Evolutionary conservation across 2,888 invertebrate species (phyloP).

Genomic region (Xestia sexstrigata): DNA sequence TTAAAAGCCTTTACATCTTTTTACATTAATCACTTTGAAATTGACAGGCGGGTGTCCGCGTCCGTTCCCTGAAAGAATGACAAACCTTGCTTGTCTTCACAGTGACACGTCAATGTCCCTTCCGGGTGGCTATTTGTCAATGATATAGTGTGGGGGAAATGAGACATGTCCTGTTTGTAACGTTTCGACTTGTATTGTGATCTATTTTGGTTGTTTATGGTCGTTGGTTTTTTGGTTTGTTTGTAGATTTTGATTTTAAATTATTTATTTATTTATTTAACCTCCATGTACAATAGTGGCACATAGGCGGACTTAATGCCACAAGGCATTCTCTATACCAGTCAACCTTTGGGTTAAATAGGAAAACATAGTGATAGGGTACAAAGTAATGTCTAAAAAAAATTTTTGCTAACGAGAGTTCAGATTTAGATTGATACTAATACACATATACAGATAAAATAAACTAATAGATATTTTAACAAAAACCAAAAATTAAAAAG

Average conservation of each 20-base stretch:
- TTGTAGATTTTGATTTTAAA: background rate
- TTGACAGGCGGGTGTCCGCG: conserved; percentile 68
- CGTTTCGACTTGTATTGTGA: conserved; percentile 57
- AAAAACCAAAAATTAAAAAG: no score
- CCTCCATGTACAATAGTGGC: no score
- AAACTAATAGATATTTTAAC: no score
- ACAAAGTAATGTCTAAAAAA: no score
- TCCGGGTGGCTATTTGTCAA: conserved; percentile 81
- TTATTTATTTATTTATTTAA: background rate
- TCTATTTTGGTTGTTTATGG: conserved; percentile 27
- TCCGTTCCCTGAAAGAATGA: conserved; percentile 71
- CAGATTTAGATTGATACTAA: no score
- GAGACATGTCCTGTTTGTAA: conserved; percentile 72
- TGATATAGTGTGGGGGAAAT: conserved; percentile 71
- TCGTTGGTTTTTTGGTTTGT: background rate
- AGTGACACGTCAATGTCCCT: conserved; percentile 69
- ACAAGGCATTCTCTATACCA: no score
- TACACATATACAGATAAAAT: no score
- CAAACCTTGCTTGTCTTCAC: conserved; percentile 69
- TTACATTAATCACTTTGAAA: conserved; percentile 80
- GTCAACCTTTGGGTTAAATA: no score
- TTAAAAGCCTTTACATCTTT: conserved; percentile 64
- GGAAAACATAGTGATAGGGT: no score
- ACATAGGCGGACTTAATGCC: no score
- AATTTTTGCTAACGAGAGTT: no score